Conservation (phyloP, 2,888 invertebrate species). For the Unio pictorum region DNA sequence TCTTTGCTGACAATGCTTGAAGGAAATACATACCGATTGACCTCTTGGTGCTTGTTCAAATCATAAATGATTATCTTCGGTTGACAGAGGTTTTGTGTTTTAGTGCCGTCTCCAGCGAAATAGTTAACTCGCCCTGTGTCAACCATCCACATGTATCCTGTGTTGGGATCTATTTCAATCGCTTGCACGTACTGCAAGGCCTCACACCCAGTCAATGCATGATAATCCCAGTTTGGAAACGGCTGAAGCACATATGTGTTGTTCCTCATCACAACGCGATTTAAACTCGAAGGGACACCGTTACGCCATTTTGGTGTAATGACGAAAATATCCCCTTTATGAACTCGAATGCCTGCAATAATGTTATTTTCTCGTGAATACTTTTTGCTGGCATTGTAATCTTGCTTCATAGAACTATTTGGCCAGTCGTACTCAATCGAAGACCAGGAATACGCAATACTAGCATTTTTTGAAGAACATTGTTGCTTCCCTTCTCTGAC, state of each 20-base stretch:
- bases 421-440: constrained; percentile 28
- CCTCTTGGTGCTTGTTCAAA: not conserved
- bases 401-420: constrained; percentile 7
- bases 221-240: constrained; percentile 33
- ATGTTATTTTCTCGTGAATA: constrained; percentile 20
- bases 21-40: constrained; percentile 29
- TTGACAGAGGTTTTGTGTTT: not conserved
- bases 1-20: constrained; percentile 15
- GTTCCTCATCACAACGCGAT: constrained; percentile 13
- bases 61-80: not conserved
- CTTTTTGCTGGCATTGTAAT: constrained; percentile 4
- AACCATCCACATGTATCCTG: constrained; percentile 41
- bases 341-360: constrained; percentile 21
- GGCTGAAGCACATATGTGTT: constrained; percentile 24
- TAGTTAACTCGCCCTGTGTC: constrained; percentile 28
- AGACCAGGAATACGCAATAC: constrained; percentile 24
- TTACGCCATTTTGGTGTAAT: constrained; percentile 33
- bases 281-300: constrained; percentile 36
- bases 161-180: constrained; percentile 45
- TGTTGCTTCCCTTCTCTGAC: too few species aligned
- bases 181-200: constrained; percentile 37
- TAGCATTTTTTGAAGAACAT: too few species aligned
- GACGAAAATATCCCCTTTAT: constrained; percentile 28
- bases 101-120: not conserved
- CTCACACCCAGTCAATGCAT: constrained; percentile 28